Evolutionary conservation across 2,888 invertebrate genomes (phyloP).

Genomic region (Stenotaenia linearis): DNA sequence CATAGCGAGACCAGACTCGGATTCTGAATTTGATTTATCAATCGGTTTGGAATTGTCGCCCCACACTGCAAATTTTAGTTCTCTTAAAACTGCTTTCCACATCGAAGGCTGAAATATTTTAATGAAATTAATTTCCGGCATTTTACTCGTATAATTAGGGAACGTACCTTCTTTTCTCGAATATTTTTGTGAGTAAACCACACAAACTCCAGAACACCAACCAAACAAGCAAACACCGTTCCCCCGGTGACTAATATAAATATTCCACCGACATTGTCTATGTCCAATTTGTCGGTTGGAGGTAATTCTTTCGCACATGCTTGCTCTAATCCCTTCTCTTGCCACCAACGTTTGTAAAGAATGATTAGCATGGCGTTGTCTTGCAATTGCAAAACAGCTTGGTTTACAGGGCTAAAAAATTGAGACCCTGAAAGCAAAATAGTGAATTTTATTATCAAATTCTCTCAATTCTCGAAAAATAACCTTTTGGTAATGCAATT

Average conservation of each 20-base stretch:
- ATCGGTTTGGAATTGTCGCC: slow-evolving; percentile 48
- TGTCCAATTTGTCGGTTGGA: slow-evolving; percentile 46
- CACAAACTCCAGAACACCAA: slow-evolving; percentile 91
- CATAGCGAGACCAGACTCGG: slow-evolving; percentile 27
- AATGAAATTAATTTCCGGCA: background rate
- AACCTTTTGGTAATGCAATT: slow-evolving; percentile 87
- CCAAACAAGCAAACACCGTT: slow-evolving; percentile 82
- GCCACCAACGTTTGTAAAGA: slow-evolving; percentile 96
- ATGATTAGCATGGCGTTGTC: slow-evolving; percentile 89
- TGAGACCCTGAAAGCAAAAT: slow-evolving; percentile 86
- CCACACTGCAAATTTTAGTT: slow-evolving; percentile 64
- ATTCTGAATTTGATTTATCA: background rate
- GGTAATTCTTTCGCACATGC: slow-evolving; percentile 44
- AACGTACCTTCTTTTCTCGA: slow-evolving; percentile 74
- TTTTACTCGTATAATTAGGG: too few relatives aligned
- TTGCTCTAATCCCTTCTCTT: slow-evolving; percentile 59
- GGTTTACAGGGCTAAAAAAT: slow-evolving; percentile 87
- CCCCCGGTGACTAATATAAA: slow-evolving; percentile 92
- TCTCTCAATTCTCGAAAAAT: too few relatives aligned
- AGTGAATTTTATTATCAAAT: too few relatives aligned
- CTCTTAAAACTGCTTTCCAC: slow-evolving; percentile 67
- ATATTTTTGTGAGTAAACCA: slow-evolving; percentile 92
- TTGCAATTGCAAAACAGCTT: slow-evolving; percentile 88
- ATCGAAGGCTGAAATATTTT: slow-evolving; percentile 57
- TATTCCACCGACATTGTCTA: slow-evolving; percentile 93